Evolutionary conservation across 2,888 invertebrate genomes (phyloP), one percentile per base, ranked within the genome.

Genomic region (Xanthorhoe spadicearia): DNA sequence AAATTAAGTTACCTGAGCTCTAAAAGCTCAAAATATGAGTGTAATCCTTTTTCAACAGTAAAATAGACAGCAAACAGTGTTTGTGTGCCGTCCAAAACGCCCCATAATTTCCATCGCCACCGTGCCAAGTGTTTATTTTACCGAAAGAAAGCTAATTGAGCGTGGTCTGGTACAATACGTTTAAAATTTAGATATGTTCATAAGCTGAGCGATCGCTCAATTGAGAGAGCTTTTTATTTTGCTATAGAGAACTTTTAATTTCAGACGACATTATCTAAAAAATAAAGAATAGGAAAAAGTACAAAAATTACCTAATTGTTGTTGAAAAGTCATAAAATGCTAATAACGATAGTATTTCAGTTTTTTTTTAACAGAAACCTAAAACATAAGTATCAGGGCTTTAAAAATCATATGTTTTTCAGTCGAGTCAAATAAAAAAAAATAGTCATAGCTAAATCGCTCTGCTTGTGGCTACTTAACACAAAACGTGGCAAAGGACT

Each of bases 81-180:
- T 15, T 72, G 54, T 65, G 65, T 46, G 57, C 62, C 51, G 28
- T 60, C 61, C 64, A 52, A 60, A 61, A 66, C 59, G 51, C 57
- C 54, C 58, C 51, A 61, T 63, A 72, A 65, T 64, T 68, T 60
- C 17, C 61, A 70, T 67, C 65, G 51, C 58, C 50, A 50, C 56
- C 48, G 66, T 68, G 60, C 57, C 66, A 68, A 77, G 70, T 82
- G 83, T 84, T 85, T 83, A 79, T 77, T 82, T 83, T 79, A 74
- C 74, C 75, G 74, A 78, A 84, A 82, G 81, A 80, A 79, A 83
- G 75, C 84, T 83, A 88, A 88, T 87, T 85, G 83, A 83, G 82
- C 78, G 76, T 75, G 72, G 70, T 55, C 71, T 51, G 57, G 77
- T 75, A 77, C 76, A 81, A 79, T 78, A 74, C 74, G 65, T 56